These are phyloP conservation scores for Hirtodrosophila cameraria DNA, from an alignment of 2,888 invertebrate species.

Conservation along the genomic window DNA sequence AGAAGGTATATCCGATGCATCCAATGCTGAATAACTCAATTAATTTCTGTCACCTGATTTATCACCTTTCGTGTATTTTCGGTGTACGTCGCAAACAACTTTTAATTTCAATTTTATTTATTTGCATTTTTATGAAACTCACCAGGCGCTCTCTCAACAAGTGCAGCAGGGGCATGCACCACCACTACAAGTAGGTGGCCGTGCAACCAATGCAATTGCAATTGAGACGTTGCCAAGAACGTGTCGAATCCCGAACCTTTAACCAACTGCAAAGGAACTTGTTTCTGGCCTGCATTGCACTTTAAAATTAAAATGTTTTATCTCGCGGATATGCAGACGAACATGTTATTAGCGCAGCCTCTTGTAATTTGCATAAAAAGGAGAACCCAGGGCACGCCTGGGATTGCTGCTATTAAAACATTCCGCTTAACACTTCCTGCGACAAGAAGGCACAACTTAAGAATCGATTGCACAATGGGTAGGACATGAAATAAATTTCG, in stretches of 20 bases:
- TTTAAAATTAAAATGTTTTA: constrained; percentile 73
- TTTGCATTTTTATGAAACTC: constrained; percentile 63
- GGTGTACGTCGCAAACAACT: constrained; percentile 76
- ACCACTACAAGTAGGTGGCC: constrained; percentile 49
- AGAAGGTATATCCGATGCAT: constrained; percentile 47
- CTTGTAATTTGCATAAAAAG: constrained; percentile 74
- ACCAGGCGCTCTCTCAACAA: constrained; percentile 20
- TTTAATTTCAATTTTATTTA: constrained; percentile 80
- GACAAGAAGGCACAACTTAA: constrained; percentile 54
- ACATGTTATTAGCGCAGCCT: constrained; percentile 74
- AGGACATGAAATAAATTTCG: not conserved
- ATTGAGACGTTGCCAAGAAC: constrained; percentile 69
- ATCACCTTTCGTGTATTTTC: constrained; percentile 82
- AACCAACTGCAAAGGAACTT: constrained; percentile 15
- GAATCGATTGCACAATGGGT: constrained; percentile 51
- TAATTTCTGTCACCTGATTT: constrained; percentile 85
- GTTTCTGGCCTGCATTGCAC: constrained; percentile 41
- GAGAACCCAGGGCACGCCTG: constrained; percentile 34
- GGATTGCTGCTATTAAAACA: constrained; percentile 68
- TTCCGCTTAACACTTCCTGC: constrained; percentile 80
- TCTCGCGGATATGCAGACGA: constrained; percentile 56
- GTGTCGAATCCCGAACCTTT: not conserved
- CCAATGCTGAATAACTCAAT: constrained; percentile 83
- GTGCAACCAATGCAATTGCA: constrained; percentile 43
- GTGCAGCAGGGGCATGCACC: constrained; percentile 18